A percentile compares a stretch with the other conserved stretches of the same genome.
Conservation (phyloP, 92 coral and sea anemone genomes). For the Muricea muricata region DNA sequence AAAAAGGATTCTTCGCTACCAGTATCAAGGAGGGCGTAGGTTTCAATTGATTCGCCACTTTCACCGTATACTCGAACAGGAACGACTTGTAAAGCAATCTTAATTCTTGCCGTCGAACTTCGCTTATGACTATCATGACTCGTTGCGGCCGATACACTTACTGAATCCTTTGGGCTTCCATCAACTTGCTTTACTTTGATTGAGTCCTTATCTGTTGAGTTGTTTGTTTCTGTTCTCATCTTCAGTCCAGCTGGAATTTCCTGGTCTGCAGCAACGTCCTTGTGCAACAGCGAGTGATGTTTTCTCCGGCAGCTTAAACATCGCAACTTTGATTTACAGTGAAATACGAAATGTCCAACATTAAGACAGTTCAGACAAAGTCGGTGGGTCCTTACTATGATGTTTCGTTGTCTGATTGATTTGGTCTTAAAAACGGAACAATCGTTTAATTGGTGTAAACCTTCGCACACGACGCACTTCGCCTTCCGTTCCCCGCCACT, state of each 20-base stretch:
- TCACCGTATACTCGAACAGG: slow-evolving; percentile 44
- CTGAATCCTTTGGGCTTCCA: slow-evolving; percentile 11
- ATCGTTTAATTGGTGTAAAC: slow-evolving; percentile 47
- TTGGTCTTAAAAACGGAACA: slow-evolving; percentile 57
- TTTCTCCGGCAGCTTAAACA: slow-evolving; percentile 54
- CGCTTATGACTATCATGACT: slow-evolving; percentile 19
- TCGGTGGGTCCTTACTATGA: slow-evolving; percentile 37
- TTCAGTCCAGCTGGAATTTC: slow-evolving; percentile 13
- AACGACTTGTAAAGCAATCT: slow-evolving; percentile 67
- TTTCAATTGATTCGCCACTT: slow-evolving; percentile 40
- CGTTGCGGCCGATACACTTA: slow-evolving; percentile 16
- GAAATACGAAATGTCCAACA: slow-evolving; percentile 49
- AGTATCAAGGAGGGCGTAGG: slow-evolving; percentile 63
- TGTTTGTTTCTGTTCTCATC: slow-evolving; percentile 20
- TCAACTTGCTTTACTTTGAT: slow-evolving; percentile 31
- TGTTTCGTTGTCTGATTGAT: slow-evolving; percentile 63
- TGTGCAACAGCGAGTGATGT: slow-evolving; percentile 70
- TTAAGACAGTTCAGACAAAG: slow-evolving; percentile 57
- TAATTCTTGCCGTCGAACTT: slow-evolving; percentile 14
- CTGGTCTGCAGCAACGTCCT: slow-evolving; percentile 31
- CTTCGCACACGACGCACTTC: slow-evolving; percentile 51
- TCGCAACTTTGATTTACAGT: slow-evolving; percentile 53
- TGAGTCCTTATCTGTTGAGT: slow-evolving; percentile 11
- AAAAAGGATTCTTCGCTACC: slow-evolving; percentile 70
- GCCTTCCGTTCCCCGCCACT: slow-evolving; percentile 14